Evolutionary conservation across 64 coral and sea anemone species (phyloP), one percentile per base, ranked within the genome.

Genomic region (Montipora sp.): DNA sequence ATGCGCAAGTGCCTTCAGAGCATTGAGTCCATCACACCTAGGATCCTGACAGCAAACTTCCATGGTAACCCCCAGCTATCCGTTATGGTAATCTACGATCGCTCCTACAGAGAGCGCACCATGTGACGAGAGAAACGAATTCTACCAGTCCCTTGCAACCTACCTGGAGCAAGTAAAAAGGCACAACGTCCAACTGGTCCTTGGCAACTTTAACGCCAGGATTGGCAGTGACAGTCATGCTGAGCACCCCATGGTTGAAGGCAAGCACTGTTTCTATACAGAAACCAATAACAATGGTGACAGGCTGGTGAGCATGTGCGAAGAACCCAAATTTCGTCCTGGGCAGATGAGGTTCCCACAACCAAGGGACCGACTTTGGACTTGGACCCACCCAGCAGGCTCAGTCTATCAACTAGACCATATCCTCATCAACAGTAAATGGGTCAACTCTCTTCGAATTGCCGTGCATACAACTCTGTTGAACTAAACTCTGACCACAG

Each of bases 361-460:
- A 16, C 66, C 66, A 16, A 11, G 5, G 13, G 66, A 16, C 18
- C 13, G 66, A 16, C 66, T 70, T 11, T 70, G 66, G 14, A 70
- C 66, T 70, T 70, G 23, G 50, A 22, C 21, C 5, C 59, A 80
- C 43, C 77, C 88, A 3, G 61, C n/a, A 15, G 88, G 88, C 3
- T 66, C 76, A 55, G 44, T 8, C 43, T 12, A 21, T 1, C 76
- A 80, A 45, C 77, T 90, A 8, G 57, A 90, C 77, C 77, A 90
- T 36, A 90, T 90, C 14, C 75, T 80, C 9, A 75, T 88, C 47
- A 51, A 47, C 71, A 70, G 85, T 2, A 90, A 90, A 27, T 90
- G 88, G 88, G 18, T 80, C 11, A 90, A 90, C 65, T 90, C 88
- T 59, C 55, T 71, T 16, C n/a, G 76, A 80, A 90, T 44, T 90